phyloP scores from a whole-genome alignment of 2,888 invertebrate species.

The Agrochola lota region DNA sequence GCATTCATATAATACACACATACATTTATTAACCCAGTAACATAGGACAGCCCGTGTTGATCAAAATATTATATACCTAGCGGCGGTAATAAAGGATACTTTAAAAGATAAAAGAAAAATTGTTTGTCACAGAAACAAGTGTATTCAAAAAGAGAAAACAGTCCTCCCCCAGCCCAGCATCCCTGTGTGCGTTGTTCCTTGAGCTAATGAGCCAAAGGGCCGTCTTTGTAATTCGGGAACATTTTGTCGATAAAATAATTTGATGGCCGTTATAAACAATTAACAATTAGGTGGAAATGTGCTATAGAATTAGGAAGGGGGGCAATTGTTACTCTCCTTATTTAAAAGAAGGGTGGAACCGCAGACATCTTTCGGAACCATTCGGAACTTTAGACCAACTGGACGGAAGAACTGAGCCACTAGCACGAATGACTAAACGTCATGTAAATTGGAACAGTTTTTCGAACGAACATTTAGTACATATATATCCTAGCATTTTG shows the following conservation, averaged over 20 bases:
- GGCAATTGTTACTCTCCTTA: slow-evolving; percentile 2
- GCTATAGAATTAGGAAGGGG: slow-evolving; percentile 8
- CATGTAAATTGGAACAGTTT: too few species aligned
- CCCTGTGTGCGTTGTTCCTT: slow-evolving; percentile 19
- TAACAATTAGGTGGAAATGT: slow-evolving; percentile 50
- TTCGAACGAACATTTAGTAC: too few species aligned
- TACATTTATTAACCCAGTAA: too few species aligned
- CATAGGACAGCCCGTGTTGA: neutral
- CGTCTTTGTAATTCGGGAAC: slow-evolving; percentile 31
- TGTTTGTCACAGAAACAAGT: neutral
- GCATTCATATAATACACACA: too few species aligned
- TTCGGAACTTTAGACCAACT: too few species aligned
- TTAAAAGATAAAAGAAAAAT: neutral
- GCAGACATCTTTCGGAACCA: neutral
- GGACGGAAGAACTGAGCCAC: too few species aligned
- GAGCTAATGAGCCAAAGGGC: slow-evolving; percentile 35
- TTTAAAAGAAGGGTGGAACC: neutral
- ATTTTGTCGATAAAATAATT: slow-evolving; percentile 62
- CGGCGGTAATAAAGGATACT: neutral
- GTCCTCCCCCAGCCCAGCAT: neutral
- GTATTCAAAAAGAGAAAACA: neutral
- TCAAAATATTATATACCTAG: neutral
- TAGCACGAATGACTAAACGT: too few species aligned
- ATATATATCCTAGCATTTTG: too few species aligned
- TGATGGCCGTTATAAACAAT: slow-evolving; percentile 62